A percentile compares a stretch with the other conserved stretches of the same genome.
These are phyloP conservation scores for Lamellibrachia columna DNA, from an alignment of 2,888 invertebrate genomes.

Conservation along the genomic window DNA sequence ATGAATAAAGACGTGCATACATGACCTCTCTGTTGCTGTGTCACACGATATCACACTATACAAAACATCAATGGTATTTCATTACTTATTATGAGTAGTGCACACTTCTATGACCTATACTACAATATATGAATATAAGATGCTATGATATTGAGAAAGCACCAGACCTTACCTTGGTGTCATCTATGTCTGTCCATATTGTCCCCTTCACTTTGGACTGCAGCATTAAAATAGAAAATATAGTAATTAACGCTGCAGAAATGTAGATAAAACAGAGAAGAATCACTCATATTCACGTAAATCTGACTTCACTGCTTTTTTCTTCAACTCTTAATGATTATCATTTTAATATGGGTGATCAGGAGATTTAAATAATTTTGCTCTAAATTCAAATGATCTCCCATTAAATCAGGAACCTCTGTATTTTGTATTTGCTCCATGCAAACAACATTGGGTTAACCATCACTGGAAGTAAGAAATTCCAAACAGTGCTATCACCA, in stretches of 20 bases:
- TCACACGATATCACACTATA: too few relatives aligned
- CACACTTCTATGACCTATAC: too few relatives aligned
- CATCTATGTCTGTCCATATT: constrained; percentile 94
- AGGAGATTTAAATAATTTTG: background rate
- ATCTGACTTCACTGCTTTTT: background rate
- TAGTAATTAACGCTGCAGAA: background rate
- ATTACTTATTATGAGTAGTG: background rate
- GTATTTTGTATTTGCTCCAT: background rate
- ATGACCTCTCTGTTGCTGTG: too few relatives aligned
- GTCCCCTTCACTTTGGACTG: constrained; percentile 87
- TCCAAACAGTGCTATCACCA: too few relatives aligned
- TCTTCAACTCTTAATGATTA: background rate
- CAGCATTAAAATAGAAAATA: constrained; percentile 27
- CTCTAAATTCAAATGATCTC: background rate
- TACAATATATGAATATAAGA: too few relatives aligned
- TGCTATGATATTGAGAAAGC: background rate
- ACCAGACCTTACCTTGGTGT: constrained; percentile 72
- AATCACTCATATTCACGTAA: background rate
- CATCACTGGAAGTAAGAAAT: too few relatives aligned
- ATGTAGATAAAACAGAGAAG: background rate
- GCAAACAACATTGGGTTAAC: background rate
- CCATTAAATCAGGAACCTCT: background rate
- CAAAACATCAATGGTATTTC: too few relatives aligned
- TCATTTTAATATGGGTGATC: background rate
- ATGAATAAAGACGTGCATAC: too few relatives aligned